These are phyloP conservation scores for Smutsia temminckii DNA, from an alignment of 2,797 vertebrate species.

Conservation along the genomic window DNA sequence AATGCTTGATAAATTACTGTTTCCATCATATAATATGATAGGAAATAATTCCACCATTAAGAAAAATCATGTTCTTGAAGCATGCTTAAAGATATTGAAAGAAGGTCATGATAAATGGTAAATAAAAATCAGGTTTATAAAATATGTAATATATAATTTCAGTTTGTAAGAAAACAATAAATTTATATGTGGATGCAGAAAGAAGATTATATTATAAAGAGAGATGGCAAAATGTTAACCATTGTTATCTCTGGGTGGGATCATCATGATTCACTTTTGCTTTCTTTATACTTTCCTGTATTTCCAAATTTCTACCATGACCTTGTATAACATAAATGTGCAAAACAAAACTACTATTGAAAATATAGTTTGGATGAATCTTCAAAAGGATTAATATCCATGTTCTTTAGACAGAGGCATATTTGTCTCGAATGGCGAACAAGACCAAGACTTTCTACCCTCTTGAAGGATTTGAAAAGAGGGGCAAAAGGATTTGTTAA, in stretches of 20 bases:
- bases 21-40: neutral
- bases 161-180: neutral
- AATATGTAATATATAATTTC: neutral
- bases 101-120: neutral
- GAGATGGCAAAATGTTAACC: neutral
- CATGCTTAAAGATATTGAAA: conserved; percentile 28
- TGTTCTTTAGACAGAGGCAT: neutral
- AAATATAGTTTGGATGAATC: neutral
- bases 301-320: conserved; percentile 30
- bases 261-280: neutral
- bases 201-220: conserved; percentile 8
- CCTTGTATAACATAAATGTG: neutral
- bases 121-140: neutral
- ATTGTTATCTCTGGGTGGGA: neutral
- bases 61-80: conserved; percentile 34
- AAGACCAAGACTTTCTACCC: neutral
- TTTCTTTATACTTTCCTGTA: neutral
- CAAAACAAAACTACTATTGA: conserved; percentile 8
- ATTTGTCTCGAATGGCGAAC: neutral
- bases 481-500: neutral
- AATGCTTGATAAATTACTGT: neutral
- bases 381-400: neutral
- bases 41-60: neutral
- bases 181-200: neutral
- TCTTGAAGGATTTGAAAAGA: neutral